A percentile compares a stretch with the other conserved stretches of the same genome.
Evolutionary conservation across 2,888 invertebrate genomes (phyloP).

Genomic region (Hydrotaea diabolus): DNA sequence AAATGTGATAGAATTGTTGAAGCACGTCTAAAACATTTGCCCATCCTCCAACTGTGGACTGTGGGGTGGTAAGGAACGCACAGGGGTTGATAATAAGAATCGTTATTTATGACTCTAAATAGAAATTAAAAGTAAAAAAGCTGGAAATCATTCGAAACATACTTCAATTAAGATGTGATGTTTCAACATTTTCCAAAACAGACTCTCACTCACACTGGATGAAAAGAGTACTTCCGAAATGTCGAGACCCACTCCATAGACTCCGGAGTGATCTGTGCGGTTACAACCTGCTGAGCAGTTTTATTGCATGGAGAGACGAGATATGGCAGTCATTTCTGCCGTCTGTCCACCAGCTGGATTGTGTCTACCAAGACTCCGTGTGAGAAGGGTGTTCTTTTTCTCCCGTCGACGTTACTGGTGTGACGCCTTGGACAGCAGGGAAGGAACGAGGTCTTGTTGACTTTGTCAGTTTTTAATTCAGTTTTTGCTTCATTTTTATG

Average conservation of each 20-base stretch:
- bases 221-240: constrained; percentile 10
- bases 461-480: constrained; percentile 70
- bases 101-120: constrained; percentile 50
- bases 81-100: constrained; percentile 43
- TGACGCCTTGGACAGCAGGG: not conserved
- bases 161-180: constrained; percentile 61
- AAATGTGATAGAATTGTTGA: too few species aligned
- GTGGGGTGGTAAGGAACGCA: not conserved
- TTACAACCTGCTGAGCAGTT: constrained; percentile 67
- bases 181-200: constrained; percentile 20
- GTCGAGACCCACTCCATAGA: constrained; percentile 10
- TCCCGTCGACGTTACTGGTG: too few species aligned
- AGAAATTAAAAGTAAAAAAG: constrained; percentile 53
- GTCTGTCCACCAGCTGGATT: constrained; percentile 45
- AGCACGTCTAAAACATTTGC: not conserved
- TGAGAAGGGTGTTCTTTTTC: constrained; percentile 31
- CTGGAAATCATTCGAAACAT: constrained; percentile 46
- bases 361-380: constrained; percentile 6
- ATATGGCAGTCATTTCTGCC: not conserved
- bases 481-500: constrained; percentile 59
- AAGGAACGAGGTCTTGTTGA: constrained; percentile 63
- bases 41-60: not conserved
- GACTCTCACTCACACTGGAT: not conserved
- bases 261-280: constrained; percentile 60
- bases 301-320: constrained; percentile 61